Evolutionary conservation across 2,797 vertebrate genomes (phyloP).

Genomic region (Helicolenus hilgendorfi): DNA sequence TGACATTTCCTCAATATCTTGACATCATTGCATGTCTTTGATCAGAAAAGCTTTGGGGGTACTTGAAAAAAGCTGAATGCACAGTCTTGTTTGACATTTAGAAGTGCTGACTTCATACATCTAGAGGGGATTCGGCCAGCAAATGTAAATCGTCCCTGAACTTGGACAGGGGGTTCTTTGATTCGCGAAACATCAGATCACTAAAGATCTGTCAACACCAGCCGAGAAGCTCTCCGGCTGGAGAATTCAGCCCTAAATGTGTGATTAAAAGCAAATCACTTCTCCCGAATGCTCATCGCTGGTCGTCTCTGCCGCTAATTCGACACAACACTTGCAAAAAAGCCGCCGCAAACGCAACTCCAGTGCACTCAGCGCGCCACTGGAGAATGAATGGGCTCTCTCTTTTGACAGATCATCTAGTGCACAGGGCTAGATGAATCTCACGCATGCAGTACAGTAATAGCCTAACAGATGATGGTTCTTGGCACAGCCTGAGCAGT

Average conservation of each 20-base stretch:
- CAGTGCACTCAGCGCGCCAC: conserved; percentile 10
- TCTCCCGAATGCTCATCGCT: conserved; percentile 6
- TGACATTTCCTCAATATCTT: conserved; percentile 41
- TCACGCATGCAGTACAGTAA: conserved; percentile 78
- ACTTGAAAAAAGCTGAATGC: conserved; percentile 32
- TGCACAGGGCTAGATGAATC: conserved; percentile 58
- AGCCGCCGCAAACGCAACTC: conserved; percentile 29
- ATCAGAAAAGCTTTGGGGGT: conserved; percentile 24
- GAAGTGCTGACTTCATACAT: conserved; percentile 59
- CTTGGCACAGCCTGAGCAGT: conserved; percentile 76
- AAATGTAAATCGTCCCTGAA: conserved; percentile 49
- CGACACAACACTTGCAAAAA: conserved; percentile 53
- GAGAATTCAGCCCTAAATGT: conserved; percentile 20
- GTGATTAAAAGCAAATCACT: conserved; percentile 60
- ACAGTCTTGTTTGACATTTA: conserved; percentile 59
- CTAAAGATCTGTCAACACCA: conserved; percentile 44
- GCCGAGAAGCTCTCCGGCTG: conserved; percentile 18
- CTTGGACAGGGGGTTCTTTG: conserved; percentile 46
- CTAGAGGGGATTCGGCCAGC: conserved; percentile 37
- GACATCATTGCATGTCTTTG: conserved; percentile 29
- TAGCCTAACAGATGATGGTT: conserved; percentile 86
- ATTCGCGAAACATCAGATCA: conserved; percentile 48
- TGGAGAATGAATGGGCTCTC: conserved; percentile 69
- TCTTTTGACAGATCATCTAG: conserved; percentile 62
- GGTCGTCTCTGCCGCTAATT: conserved; percentile 36